A percentile compares a stretch with the other conserved stretches of the same genome.
Conservation (phyloP, 2,888 invertebrate genomes). For the Prionchulus punctatus region DNA sequence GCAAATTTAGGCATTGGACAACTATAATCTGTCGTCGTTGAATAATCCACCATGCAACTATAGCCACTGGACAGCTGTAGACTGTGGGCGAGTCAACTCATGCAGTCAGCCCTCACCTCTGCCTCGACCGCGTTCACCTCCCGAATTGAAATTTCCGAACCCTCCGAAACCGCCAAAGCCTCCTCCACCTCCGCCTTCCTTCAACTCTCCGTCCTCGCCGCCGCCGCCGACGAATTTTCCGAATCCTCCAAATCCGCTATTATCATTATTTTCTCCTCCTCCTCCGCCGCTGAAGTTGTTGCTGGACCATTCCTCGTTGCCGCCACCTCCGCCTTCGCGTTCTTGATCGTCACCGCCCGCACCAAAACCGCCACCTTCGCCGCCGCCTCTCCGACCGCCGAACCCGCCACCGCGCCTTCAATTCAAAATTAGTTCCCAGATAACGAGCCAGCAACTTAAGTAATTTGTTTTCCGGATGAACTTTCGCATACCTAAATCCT, state of each 20-base stretch:
- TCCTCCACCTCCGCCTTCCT: not conserved
- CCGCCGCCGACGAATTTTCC: not conserved
- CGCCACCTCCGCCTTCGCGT: not conserved
- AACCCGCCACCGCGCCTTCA: not conserved
- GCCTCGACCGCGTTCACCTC: too few relatives aligned
- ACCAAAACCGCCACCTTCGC: conserved; percentile 1
- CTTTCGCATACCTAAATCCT: too few relatives aligned
- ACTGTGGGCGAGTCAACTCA: too few relatives aligned
- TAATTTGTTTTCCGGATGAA: not conserved
- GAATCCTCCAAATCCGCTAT: conserved; percentile 5
- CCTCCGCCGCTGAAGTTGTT: not conserved
- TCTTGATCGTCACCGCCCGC: not conserved
- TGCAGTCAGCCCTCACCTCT: too few relatives aligned
- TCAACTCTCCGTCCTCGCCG: not conserved
- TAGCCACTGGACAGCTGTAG: too few relatives aligned
- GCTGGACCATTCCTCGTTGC: not conserved
- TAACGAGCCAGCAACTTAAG: not conserved
- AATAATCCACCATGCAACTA: too few relatives aligned
- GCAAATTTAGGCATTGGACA: too few relatives aligned
- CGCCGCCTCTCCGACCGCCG: not conserved
- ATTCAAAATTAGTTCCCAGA: not conserved
- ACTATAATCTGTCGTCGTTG: too few relatives aligned
- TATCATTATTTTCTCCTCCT: not conserved
- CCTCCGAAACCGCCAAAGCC: not conserved
- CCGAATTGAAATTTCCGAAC: conserved; percentile 8